A percentile compares a stretch with the other conserved stretches of the same genome.
These are phyloP conservation scores for Melipona beecheii DNA, from an alignment of 2,888 invertebrate genomes.

Conservation along the genomic window DNA sequence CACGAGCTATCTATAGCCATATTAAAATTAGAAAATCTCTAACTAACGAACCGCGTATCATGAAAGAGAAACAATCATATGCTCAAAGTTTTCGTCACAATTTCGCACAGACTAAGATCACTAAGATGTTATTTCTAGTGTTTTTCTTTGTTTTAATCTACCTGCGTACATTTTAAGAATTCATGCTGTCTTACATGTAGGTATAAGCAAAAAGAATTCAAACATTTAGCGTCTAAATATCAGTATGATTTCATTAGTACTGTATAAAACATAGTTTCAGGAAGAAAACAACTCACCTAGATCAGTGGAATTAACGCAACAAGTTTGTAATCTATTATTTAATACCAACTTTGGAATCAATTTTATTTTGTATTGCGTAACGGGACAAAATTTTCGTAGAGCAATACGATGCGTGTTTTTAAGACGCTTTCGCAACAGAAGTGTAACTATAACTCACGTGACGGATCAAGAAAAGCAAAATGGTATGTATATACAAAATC, in stretches of 20 bases:
- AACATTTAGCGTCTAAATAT: not conserved
- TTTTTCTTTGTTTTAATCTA: conserved; percentile 91
- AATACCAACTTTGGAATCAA: conserved; percentile 94
- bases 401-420: conserved; percentile 84
- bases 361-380: conserved; percentile 92
- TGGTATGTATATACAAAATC: conserved; percentile 23
- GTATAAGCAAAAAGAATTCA: conserved; percentile 57
- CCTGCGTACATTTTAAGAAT: conserved; percentile 91
- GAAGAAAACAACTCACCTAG: conserved; percentile 83
- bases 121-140: conserved; percentile 93
- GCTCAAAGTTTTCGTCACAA: conserved; percentile 52
- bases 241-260: not conserved
- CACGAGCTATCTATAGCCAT: conserved; percentile 88
- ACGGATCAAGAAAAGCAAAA: conserved; percentile 64
- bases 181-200: conserved; percentile 87
- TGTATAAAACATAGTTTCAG: conserved; percentile 63
- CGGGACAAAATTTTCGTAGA: conserved; percentile 91
- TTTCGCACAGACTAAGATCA: conserved; percentile 88
- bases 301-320: conserved; percentile 87
- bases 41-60: conserved; percentile 59
- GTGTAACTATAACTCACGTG: conserved; percentile 82
- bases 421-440: conserved; percentile 63
- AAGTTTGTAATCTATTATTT: conserved; percentile 89
- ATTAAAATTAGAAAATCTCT: conserved; percentile 83
- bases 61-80: conserved; percentile 50